Base-by-base conservation (phyloP, 1,140 invertebrate species). In the Tenebrio molitor region DNA sequence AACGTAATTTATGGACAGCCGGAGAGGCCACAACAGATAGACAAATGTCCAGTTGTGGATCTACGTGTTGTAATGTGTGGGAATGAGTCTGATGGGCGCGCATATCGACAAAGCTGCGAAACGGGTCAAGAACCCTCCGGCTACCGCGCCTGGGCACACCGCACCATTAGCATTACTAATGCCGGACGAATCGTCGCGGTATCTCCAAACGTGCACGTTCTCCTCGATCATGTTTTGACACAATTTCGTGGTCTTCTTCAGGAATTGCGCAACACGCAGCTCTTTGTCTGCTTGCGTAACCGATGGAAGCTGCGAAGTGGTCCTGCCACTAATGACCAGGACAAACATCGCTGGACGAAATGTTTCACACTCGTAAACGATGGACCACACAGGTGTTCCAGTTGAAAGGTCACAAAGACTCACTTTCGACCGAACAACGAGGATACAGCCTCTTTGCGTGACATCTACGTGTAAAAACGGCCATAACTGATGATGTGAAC, bases 111-210 rank as follows among this genome's bases (percentile, higher is more conserved):
- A 71, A 71, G 73, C 67, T 74, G 73, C 69, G 69, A 74, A 74
- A 74, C 73, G 69, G 73, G 73, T 74, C 73, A 74, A 74, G 69
- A 74, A 74, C 73, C 73, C 73, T 42, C 62, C 62, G 42, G 69
- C 73, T 71, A 68, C 69, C 73, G 69, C 69, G 53, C 69, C 73
- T 58, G 69, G 39, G 25, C 50, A 36, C 29, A 42, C 42, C 21
- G 36, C 39, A 68, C 69, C 66, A 72, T 74, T 74, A 71, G 73
- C 70, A 74, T 74, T 74, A 74, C 73, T 74, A 74, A 74, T 74
- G 58, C 64, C 33, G 63, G 62, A n/a, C n/a, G n/a, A n/a, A 69
- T 42, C 33, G 50, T 23, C 44, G 62, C 16, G 16, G 42, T 33
- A 76, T 74, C 75, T 73, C 74, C 76, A 72, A 78, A 62, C 42